A percentile compares a stretch with the other conserved stretches of the same genome.
Evolutionary conservation across 2,113 vertebrate genomes (phyloP).

Genomic region (Passer montanus): DNA sequence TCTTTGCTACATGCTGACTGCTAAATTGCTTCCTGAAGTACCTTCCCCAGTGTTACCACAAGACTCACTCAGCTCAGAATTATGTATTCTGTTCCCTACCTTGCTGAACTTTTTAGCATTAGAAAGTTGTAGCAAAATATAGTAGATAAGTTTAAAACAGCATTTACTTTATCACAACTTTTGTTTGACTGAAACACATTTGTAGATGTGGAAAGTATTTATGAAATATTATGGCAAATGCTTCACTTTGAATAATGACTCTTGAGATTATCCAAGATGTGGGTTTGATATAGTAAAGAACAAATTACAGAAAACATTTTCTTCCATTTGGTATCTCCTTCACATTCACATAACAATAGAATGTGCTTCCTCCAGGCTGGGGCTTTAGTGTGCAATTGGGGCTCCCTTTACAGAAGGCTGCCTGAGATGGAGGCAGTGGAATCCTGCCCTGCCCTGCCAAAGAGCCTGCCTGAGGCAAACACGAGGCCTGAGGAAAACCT

Average conservation of each 20-base stretch:
- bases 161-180: background rate
- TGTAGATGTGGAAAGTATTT: background rate
- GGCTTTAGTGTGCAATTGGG: background rate
- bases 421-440: background rate
- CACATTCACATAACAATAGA: background rate
- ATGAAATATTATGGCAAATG: background rate
- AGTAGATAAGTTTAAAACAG: background rate
- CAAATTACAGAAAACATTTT: background rate
- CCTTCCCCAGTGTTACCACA: slow-evolving; percentile 7
- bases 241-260: background rate
- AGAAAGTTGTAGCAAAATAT: background rate
- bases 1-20: background rate
- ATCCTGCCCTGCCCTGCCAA: background rate
- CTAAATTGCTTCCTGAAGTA: slow-evolving; percentile 22
- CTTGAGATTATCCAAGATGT: background rate
- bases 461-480: background rate
- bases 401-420: background rate
- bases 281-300: background rate
- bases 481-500: background rate
- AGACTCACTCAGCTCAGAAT: background rate
- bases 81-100: background rate
- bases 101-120: background rate
- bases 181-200: background rate
- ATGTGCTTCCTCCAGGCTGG: background rate
- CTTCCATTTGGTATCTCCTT: background rate